Base-by-base conservation (phyloP, 2,797 vertebrate species). In the Arnoldichthys spilopterus region DNA sequence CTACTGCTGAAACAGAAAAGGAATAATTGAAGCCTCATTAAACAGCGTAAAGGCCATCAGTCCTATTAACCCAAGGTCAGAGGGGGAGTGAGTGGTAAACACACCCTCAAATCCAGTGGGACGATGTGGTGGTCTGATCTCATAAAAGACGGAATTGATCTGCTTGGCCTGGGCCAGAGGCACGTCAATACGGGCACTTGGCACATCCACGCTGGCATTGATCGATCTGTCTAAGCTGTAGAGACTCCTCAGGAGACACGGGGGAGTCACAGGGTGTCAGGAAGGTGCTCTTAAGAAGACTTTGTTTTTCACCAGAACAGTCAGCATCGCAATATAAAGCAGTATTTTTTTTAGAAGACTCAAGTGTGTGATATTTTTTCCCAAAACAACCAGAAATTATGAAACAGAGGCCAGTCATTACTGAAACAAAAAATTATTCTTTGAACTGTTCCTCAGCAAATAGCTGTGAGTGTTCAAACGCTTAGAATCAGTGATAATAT, bases 31-130 rank as follows among this genome's bases (percentile, higher is more conserved):
- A 58, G 54, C 26, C 56, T 59, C 12, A 59, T 22, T 59, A 59
- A 12, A 24, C 9, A 13, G 24, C 12, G 0, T 58, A 15, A 58
- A 58, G 54, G 22, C 54, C 22, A 58, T 58, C 26, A 22, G 1
- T 26, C 24, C 54, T 58, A 22, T 58, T 58, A 59, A 59, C 24
- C 56, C 56, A 28, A 59, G 56, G 26, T 59, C 56, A 59, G 56
- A 59, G 26, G 28, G 54, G 13, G 54, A 59, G 13, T 3, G 11
- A 15, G 26, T 2, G 56, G 13, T 59, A 30, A 59, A 59, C 56
- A 59, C 56, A 15, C 5, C 26, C 15, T 4, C 11, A 28, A 26
- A 15, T 28, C 26, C 56, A 28, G 12, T 6, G 56, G 56, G 56
- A 59, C 26, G 18, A 12, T 16, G 12, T 12, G 26, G 56, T 59